Base-by-base conservation (phyloP, 2,797 vertebrate species). In the Paramormyrops hopkinsi region DNA sequence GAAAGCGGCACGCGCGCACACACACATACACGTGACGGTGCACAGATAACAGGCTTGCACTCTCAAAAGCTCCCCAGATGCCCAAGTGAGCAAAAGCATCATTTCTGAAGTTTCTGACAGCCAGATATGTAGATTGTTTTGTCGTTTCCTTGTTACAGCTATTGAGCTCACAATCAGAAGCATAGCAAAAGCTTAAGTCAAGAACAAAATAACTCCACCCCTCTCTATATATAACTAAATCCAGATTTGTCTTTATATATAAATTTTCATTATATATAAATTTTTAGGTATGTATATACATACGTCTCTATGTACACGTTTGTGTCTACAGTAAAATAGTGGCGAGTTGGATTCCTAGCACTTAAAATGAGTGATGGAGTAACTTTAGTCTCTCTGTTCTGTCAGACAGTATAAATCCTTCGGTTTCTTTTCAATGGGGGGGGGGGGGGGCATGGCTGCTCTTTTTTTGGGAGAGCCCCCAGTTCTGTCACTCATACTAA, bases 221-320 rank as follows among this genome's bases (percentile, higher is more conserved):
- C 93, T 89, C 92, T 94, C 95, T 96, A 96, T 94, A 93, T 94
- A 93, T 93, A 93, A 29, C 65, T 93, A 95, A 94, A 94, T 94
- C 92, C 92, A 95, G 93, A 95, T 96, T 94, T 94, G 93, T 94
- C 95, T 95, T 95, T 95, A 96, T 86, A 86, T 89, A 50, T 65
- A 88, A 50, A 89, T 89, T 89, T 86, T 89, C 86, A 41, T 86
- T 73, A 88, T 69, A 88, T 88, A 69, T 88, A 88, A 88, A 88
- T 88, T 84, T 56, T 56, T 93, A 92, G 92, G 92, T 92, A 95
- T 93, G 4, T 96, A 96, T 96, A 95, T 96, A 96, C 95, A 96
- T 95, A 90, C 91, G 91, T 94, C 85, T 94, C 86, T 96, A 95
- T 96, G 91, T 96, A 96, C 95, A 96, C 90, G 91, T 94, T 93